A percentile compares a stretch with the other conserved stretches of the same genome.
These are phyloP conservation scores for Pandemis corylana DNA, from an alignment of 2,888 invertebrate genomes.

Conservation along the genomic window DNA sequence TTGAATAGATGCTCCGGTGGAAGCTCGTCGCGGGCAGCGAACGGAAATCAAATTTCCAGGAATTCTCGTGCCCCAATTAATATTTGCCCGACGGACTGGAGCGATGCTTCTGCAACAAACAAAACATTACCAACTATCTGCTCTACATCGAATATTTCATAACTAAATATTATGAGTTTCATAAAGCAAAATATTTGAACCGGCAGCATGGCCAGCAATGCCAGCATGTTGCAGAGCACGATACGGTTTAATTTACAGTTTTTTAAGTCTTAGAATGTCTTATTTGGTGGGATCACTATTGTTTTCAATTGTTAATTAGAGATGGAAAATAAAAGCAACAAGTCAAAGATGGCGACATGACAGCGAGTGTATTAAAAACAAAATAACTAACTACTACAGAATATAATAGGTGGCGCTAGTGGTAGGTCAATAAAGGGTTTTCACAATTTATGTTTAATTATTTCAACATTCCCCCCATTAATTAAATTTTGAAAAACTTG, in stretches of 20 bases:
- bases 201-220: not conserved
- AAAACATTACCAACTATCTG: conserved; percentile 26
- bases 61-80: conserved; percentile 61
- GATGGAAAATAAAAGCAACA: too few relatives aligned
- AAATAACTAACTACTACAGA: too few relatives aligned
- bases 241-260: not conserved
- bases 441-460: too few relatives aligned
- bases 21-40: conserved; percentile 25
- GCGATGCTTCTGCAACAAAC: conserved; percentile 32
- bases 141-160: conserved; percentile 6
- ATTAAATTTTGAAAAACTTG: too few relatives aligned
- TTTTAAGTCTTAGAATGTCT: too few relatives aligned
- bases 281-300: too few relatives aligned
- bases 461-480: too few relatives aligned
- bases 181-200: not conserved
- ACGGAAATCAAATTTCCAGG: conserved; percentile 55
- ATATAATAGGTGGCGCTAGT: too few relatives aligned
- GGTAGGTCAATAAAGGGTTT: too few relatives aligned
- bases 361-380: too few relatives aligned
- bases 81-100: conserved; percentile 46
- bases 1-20: conserved; percentile 15
- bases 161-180: conserved; percentile 8
- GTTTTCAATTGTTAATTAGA: too few relatives aligned
- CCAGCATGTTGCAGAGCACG: not conserved
- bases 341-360: too few relatives aligned